These are phyloP conservation scores for Rousettus leschenaultii DNA, from an alignment of 2,113 vertebrate species.

Conservation along the genomic window DNA sequence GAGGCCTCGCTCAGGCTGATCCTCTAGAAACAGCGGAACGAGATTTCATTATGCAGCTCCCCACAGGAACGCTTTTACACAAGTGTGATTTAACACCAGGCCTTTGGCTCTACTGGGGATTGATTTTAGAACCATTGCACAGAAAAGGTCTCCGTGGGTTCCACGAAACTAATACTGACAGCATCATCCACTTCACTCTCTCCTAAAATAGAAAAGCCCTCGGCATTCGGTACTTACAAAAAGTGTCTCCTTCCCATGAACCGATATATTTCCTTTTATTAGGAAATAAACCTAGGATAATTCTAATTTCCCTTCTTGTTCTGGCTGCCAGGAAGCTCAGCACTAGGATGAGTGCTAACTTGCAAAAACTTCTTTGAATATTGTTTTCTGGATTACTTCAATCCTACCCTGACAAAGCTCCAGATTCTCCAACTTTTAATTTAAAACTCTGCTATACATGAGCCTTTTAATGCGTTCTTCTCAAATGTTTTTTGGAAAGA, in stretches of 20 bases:
- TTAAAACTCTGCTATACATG: background rate
- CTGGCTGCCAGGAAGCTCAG: background rate
- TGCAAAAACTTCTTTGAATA: background rate
- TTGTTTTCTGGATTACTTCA: background rate
- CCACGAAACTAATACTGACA: background rate
- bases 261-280: background rate
- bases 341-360: background rate
- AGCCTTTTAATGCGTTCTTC: background rate
- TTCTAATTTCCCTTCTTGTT: background rate
- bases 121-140: background rate
- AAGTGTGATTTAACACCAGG: background rate
- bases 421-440: background rate
- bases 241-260: background rate
- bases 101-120: background rate
- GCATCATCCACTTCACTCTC: background rate
- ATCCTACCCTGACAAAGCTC: background rate
- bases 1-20: background rate
- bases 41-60: background rate
- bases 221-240: background rate
- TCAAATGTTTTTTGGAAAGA: slow-evolving; percentile 5
- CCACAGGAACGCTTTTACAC: background rate
- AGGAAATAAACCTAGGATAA: background rate
- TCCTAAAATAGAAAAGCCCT: background rate
- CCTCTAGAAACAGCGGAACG: background rate
- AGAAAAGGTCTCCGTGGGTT: slow-evolving; percentile 1